These are phyloP conservation scores for Campylomormyrus numenius DNA, from an alignment of 2,113 vertebrate genomes.

Conservation along the genomic window DNA sequence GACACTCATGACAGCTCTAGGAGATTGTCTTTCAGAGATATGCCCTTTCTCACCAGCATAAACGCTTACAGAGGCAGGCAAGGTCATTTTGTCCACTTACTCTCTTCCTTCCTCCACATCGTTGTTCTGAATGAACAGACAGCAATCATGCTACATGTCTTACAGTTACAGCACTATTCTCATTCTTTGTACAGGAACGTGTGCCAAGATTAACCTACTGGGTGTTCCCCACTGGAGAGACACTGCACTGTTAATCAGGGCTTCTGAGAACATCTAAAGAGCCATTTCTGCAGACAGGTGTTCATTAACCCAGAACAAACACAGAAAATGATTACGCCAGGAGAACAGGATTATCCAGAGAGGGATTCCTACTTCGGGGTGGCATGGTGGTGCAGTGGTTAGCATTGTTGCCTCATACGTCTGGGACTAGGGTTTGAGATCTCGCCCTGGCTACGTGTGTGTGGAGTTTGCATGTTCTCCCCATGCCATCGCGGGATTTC, in stretches of 20 bases:
- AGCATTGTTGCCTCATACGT: background rate
- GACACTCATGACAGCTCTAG: slow-evolving; percentile 37
- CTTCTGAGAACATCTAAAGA: background rate
- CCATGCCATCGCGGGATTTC: background rate
- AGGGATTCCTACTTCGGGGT: background rate
- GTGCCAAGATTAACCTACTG: background rate
- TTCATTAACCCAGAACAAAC: slow-evolving; percentile 11
- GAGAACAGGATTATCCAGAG: background rate
- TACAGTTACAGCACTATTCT: background rate
- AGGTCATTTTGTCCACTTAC: background rate
- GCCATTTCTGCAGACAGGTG: background rate
- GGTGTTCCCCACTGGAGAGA: slow-evolving; percentile 1
- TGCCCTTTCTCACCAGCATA: background rate
- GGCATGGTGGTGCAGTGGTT: background rate
- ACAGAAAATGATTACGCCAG: background rate
- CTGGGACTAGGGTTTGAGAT: background rate
- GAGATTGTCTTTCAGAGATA: slow-evolving; percentile 35
- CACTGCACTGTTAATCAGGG: background rate
- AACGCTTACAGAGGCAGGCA: background rate
- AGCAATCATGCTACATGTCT: background rate
- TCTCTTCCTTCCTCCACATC: background rate
- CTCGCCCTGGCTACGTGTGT: background rate
- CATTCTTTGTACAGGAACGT: background rate
- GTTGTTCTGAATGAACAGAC: slow-evolving; percentile 5
- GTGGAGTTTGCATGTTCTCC: background rate